Evolutionary conservation across 2,113 vertebrate genomes (phyloP).

Genomic region (Buteo buteo): DNA sequence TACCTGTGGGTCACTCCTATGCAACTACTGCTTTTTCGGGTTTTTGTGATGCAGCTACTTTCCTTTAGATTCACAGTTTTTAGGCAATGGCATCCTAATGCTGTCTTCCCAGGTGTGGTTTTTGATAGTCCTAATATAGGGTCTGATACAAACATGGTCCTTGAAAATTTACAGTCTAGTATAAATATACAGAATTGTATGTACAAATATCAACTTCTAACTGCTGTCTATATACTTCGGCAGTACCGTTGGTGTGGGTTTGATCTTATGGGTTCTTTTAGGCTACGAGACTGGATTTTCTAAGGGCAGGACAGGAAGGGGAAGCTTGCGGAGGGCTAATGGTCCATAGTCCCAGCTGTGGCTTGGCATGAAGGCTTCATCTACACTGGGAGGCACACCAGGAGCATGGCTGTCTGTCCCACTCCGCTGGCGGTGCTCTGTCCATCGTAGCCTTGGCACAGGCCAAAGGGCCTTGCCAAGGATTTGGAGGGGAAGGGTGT

Average conservation of each 20-base stretch:
- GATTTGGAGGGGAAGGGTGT: not conserved
- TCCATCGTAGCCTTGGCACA: not conserved
- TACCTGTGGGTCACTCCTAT: not conserved
- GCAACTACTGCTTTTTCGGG: not conserved
- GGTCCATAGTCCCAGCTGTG: not conserved
- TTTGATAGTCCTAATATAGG: not conserved
- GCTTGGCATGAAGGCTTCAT: not conserved
- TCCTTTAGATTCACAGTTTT: not conserved
- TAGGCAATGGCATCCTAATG: not conserved
- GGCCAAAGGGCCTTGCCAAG: too few relatives aligned
- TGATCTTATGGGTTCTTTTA: not conserved
- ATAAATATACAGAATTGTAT: not conserved
- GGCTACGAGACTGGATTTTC: not conserved
- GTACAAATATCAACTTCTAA: not conserved
- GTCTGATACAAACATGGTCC: not conserved
- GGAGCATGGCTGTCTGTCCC: fast-evolving
- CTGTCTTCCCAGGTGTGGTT: not conserved
- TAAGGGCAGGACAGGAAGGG: not conserved
- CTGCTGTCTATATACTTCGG: not conserved
- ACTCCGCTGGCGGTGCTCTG: not conserved
- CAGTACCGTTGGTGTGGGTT: not conserved
- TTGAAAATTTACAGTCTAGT: not conserved
- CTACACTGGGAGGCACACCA: not conserved
- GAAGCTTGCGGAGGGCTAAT: not conserved
- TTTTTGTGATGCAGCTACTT: not conserved